Evolutionary conservation across 92 coral and sea anemone species (phyloP).

Genomic region (Phymanthus crucifer): DNA sequence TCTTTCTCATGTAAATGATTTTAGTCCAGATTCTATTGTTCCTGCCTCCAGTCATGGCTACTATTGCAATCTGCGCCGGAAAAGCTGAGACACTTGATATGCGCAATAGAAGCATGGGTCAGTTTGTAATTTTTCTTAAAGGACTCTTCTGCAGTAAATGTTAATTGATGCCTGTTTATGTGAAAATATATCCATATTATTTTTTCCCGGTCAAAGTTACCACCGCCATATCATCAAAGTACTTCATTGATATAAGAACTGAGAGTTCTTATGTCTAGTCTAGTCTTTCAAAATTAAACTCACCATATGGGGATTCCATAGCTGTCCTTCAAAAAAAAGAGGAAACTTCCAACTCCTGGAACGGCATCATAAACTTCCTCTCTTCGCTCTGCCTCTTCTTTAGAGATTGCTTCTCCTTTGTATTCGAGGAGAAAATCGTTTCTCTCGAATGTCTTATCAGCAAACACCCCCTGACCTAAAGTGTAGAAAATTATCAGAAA

Average conservation of each 20-base stretch:
- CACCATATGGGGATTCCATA: background rate
- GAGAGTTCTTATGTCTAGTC: too few species aligned
- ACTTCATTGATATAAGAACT: conserved; percentile 1
- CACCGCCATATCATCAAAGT: background rate
- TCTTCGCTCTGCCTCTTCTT: conserved; percentile 30
- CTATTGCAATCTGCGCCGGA: too few species aligned
- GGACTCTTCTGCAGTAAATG: too few species aligned
- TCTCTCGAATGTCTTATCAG: conserved; percentile 30
- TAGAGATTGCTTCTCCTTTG: conserved; percentile 38
- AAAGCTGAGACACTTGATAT: too few species aligned
- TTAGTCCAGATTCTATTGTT: too few species aligned
- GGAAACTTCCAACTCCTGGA: conserved; percentile 43
- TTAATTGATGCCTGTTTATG: too few species aligned
- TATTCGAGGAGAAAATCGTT: conserved; percentile 39
- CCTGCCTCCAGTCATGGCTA: too few species aligned
- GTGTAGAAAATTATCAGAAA: background rate
- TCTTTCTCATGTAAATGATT: too few species aligned
- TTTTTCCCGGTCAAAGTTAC: too few species aligned
- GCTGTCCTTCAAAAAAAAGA: conserved; percentile 45
- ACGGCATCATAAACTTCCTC: conserved; percentile 25
- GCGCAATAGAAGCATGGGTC: too few species aligned
- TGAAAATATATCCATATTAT: too few species aligned
- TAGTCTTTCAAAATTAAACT: background rate
- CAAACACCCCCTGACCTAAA: conserved; percentile 45
- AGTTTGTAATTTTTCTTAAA: too few species aligned